Percentiles rank a stretch among this genome's conserved stretches.
These are phyloP conservation scores for Leptarthrus brevirostris DNA, from an alignment of 2,888 invertebrate genomes.

Conservation along the genomic window DNA sequence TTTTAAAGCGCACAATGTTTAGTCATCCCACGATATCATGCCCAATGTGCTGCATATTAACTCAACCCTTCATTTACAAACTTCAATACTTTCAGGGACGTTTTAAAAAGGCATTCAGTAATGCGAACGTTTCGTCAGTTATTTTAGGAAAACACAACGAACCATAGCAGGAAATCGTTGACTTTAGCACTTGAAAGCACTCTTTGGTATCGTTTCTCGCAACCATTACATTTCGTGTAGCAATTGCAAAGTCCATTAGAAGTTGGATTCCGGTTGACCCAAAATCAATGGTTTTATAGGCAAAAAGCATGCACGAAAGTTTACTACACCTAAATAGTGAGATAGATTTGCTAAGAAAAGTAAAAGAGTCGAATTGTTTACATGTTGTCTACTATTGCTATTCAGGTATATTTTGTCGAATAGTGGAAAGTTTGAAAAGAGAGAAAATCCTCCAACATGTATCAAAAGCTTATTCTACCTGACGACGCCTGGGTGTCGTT, in stretches of 20 bases:
- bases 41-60: too few species aligned
- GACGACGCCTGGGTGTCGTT: background rate
- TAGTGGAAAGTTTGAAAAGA: background rate
- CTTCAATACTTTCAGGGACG: background rate
- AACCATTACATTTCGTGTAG: background rate
- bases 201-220: background rate
- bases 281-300: slow-evolving; percentile 12
- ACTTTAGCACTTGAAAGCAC: slow-evolving; percentile 3
- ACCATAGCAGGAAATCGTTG: background rate
- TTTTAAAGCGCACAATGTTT: too few species aligned
- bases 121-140: background rate
- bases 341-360: background rate
- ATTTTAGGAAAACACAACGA: background rate
- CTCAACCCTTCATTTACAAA: too few species aligned
- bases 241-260: slow-evolving; percentile 16
- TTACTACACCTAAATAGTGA: background rate
- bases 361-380: background rate
- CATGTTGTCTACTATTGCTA: background rate
- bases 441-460: slow-evolving; percentile 5
- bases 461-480: slow-evolving; percentile 16
- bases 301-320: background rate
- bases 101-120: background rate
- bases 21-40: too few species aligned
- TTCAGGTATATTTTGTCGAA: background rate
- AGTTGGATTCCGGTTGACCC: slow-evolving; percentile 11